Evolutionary conservation across 2,113 vertebrate genomes (phyloP), one percentile per base, ranked within the genome.

Genomic region (Castor canadensis): DNA sequence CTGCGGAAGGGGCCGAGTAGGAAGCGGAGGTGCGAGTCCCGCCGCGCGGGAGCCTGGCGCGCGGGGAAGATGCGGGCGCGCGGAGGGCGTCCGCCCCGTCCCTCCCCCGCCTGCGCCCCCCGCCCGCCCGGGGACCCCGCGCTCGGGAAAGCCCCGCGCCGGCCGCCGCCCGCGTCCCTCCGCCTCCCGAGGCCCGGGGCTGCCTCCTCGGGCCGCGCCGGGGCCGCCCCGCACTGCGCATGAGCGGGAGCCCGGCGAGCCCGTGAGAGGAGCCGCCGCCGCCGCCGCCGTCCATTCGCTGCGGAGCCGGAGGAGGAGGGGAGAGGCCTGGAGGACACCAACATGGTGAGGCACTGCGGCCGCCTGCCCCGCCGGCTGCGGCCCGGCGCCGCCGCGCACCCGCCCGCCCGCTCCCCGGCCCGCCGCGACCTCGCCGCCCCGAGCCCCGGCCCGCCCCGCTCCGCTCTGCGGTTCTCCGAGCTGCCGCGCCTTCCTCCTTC

Each of bases 191-290:
- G 66, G 64, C 83, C 83, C 64, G 83, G 64, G 83, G 97, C 96
- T 62, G 92, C 96, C 95, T 95, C 86, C 94, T 62, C 95, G 91
- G 96, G 92, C 96, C 96, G 94, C 94, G 95, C 95, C 95, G 93
- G 97, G 96, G 96, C 97, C 95, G 95, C 92, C 58, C 96, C 96
- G 96, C 97, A 99, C 97, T 99, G 98, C 99, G 99, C 99, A 99
- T 99, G 98, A 98, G 98, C 98, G 98, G 98, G 98, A 98, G 98
- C 98, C 98, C 94, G 97, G 97, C 96, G 89, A 97, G 96, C 96
- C 97, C 96, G 96, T 96, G 96, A 95, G 97, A 96, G 95, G 94
- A 92, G 97, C 96, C 97, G 95, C 96, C 84, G 97, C 97, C 94
- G 96, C 96, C 96, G 97, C 97, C 97, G 97, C 97, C 97, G 96